Evolutionary conservation across 53 echinoderm and acorn worm genomes (phyloP), one percentile per base, ranked within the genome.

Genomic region (Holothuria scabra): DNA sequence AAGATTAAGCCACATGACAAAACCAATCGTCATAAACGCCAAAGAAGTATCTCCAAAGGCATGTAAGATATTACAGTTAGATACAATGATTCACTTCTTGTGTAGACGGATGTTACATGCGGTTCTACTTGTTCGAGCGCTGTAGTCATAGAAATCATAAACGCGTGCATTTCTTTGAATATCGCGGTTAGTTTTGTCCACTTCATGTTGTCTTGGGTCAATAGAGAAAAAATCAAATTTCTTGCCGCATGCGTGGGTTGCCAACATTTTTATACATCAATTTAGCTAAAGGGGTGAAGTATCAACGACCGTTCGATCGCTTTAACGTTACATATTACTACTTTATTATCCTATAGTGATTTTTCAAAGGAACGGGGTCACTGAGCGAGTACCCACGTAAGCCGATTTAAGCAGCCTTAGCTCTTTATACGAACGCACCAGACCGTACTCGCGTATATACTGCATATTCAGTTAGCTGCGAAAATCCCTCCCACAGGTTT

Each of bases 331-430:
- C 52, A 16, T 52, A 14, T 52, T 18, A 16, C 52, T 65, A 29
- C 65, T 29, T 65, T 31, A 65, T 65, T 31, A 65, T 65, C 65
- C 28, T 21, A 72, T n/a, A 72, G 46, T 72, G 52, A 52, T 52
- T 52, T 72, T 8, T 72, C 46, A 72, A 72, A 72, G 21, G 72
- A 78, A 78, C 26, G 24, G 57, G 78, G 78, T 56, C 28, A 26
- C 16, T 59, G 78, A 28, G 78, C 59, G 49, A 23, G 78, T 56
- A 78, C 29, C 28, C 52, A 78, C 78, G 20, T 78, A 78, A 78
- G 78, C 78, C 58, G 78, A 78, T 49, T 74, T 72, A 38, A 34
- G 72, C 49, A 46, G 48, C 72, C 72, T 72, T 72, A 67, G 28
- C 13, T 37, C 38, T 44, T 72, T 72, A 72, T 72, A 72, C 48